Evolutionary conservation across 2,888 invertebrate genomes (phyloP).

Genomic region (Lepas anatifera): DNA sequence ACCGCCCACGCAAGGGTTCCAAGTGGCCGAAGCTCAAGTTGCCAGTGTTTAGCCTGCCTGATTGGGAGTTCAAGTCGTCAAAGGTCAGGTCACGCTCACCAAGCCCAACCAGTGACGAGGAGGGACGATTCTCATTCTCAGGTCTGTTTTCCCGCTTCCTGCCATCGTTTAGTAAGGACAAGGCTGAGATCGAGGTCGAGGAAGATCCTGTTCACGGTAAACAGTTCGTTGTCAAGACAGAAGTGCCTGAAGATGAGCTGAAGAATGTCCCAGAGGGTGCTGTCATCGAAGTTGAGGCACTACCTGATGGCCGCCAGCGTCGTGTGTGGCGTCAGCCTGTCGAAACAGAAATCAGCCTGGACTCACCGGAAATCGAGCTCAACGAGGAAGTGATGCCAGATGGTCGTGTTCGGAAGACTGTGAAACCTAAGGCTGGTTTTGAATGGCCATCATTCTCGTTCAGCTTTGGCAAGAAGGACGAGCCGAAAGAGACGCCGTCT

Average conservation of each 20-base stretch:
- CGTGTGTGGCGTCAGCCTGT: conserved; percentile 7
- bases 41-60: neutral
- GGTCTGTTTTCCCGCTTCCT: neutral
- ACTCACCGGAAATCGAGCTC: conserved; percentile 16
- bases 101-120: neutral
- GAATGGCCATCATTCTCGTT: neutral
- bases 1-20: neutral
- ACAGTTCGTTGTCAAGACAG: neutral
- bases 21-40: conserved; percentile 1
- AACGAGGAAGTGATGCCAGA: conserved; percentile 10
- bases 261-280: neutral
- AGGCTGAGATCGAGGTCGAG: neutral
- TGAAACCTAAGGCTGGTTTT: neutral
- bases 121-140: neutral
- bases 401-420: neutral
- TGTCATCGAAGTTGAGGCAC: neutral
- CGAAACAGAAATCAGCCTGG: neutral
- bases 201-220: neutral
- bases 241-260: neutral
- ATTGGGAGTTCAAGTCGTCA: conserved; percentile 3
- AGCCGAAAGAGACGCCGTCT: neutral
- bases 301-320: neutral
- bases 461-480: neutral
- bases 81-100: neutral
- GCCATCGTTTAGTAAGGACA: neutral